Evolutionary conservation across 2,797 vertebrate species (phyloP).

Genomic region (Hoplostethus mediterraneus): DNA sequence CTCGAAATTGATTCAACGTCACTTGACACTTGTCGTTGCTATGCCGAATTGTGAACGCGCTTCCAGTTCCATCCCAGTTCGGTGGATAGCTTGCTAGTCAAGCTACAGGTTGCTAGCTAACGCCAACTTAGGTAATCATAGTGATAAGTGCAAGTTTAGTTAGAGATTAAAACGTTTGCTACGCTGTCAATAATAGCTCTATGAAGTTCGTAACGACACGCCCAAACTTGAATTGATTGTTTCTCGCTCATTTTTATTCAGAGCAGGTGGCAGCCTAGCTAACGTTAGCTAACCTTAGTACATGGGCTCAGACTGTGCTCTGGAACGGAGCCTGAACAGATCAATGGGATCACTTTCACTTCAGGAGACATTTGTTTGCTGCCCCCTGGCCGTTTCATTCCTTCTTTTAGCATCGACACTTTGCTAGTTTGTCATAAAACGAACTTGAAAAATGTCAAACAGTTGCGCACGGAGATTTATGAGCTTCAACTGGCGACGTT

Average conservation of each 20-base stretch:
- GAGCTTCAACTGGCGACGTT: not conserved
- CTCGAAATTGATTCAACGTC: conserved; percentile 35
- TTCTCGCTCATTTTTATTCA: not conserved
- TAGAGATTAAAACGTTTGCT: conserved; percentile 14
- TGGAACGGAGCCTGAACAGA: not conserved
- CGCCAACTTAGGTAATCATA: conserved; percentile 51
- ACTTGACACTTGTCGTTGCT: conserved; percentile 74
- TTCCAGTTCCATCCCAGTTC: conserved; percentile 40
- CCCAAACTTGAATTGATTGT: conserved; percentile 10
- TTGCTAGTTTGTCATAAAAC: not conserved
- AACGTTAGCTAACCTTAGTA: conserved; percentile 40
- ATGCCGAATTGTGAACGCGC: conserved; percentile 49
- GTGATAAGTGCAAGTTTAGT: conserved; percentile 24
- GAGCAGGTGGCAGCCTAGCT: conserved; percentile 54
- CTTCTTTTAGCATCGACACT: not conserved
- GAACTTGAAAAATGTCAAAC: not conserved
- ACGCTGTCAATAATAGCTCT: not conserved
- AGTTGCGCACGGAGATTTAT: not conserved
- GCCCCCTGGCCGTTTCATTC: not conserved
- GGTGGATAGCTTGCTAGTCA: conserved; percentile 32
- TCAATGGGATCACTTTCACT: conserved; percentile 28
- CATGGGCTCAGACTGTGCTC: conserved; percentile 33
- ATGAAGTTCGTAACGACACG: not conserved
- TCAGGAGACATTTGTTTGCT: not conserved
- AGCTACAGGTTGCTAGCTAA: conserved; percentile 55